Base-by-base conservation (phyloP, 2,797 vertebrate genomes). In the Kryptolebias ocellatus region DNA sequence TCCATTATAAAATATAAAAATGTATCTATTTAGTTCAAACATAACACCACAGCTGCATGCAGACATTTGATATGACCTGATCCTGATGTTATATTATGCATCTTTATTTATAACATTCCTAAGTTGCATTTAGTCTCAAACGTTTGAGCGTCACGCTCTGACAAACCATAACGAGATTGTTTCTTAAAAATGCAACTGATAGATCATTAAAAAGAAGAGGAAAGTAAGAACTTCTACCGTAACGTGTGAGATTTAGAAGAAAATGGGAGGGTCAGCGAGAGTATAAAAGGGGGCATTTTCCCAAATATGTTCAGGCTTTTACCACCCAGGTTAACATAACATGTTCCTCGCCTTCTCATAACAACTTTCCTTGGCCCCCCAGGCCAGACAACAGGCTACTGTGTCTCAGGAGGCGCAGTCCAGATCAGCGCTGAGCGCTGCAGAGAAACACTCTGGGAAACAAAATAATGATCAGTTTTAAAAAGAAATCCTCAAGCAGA, bases 271-370 rank as follows among this genome's bases (percentile, higher is more conserved):
- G 76, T 67, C 83, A 79, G 72, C 75, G 67, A 74, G 61, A 81
- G 76, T 78, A 84, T 76, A 79, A 80, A 79, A 42, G 39, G 77
- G 83, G 68, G 64, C 78, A 81, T 90, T 90, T 91, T 85, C 76
- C 70, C 80, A 89, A 87, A 87, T 86, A 83, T 86, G 86, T 89
- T 60, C 27, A 45, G 78, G 79, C 82, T 78, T 90, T 86, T 87
- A 89, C 85, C 89, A 88, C 87, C 89, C 87, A 89, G 90, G 90
- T 92, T 92, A 93, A 72, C 84, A 90, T 71, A 92, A 89, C 90
- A 92, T 86, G 85, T 89, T 79, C 76, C 67, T 71, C 69, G 76
- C 78, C 82, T 80, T 89, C 84, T 90, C 89, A 90, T 86, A 92
- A 90, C 85, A 90, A 53, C 74, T 31, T 47, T 78, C 64, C 80